Base-by-base conservation (phyloP, 1,140 invertebrate genomes). In the Apolygus lucorum region DNA sequence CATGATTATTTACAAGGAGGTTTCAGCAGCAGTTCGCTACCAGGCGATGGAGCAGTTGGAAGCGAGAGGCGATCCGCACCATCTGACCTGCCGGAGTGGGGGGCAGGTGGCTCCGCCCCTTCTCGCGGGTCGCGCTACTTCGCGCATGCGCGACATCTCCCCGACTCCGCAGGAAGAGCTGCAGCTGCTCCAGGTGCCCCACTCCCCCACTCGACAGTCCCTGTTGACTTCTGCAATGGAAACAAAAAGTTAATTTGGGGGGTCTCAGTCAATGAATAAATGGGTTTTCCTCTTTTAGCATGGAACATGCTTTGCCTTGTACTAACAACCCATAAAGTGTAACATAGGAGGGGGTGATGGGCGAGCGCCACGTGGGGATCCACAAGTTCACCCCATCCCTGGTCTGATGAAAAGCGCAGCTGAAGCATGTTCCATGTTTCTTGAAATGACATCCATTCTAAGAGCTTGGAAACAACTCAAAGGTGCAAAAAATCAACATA, bases 141-240 rank as follows among this genome's bases (percentile, higher is more conserved):
- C 86, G 71, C 92, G 83, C 69, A 85, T 86, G 71, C 92, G 84
- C 76, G 87, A 83, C 78, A 90, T 90, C 78, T 93, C 91, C 17
- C 92, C 93, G 42, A 94, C 91, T 54, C 91, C 91, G 77, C 92
- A 94, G 42, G 88, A 87, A 75, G 89, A 88, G 78, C 88, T 90
- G 80, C 92, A 95, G 17, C 84, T 79, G 72, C 89, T 88, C 92
- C 92, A 95, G 70, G 87, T 84, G 1, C 88, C 87, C 93, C 92
- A 95, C 70, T 90, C 88, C 63, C 88, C 84, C n/a, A 95, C 90
- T 72, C 87, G 85, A 78, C 93, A 95, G 77, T 93, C 89, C 74
- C 87, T 81, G 65, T 85, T 83, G 29, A 73, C 74, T 74, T 59
- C 54, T 59, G 22, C 17, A 49, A 49, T 17, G 17, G 8, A n/a